Base-by-base conservation (phyloP, 1,140 invertebrate species). In the Mizuhopecten yessoensis region DNA sequence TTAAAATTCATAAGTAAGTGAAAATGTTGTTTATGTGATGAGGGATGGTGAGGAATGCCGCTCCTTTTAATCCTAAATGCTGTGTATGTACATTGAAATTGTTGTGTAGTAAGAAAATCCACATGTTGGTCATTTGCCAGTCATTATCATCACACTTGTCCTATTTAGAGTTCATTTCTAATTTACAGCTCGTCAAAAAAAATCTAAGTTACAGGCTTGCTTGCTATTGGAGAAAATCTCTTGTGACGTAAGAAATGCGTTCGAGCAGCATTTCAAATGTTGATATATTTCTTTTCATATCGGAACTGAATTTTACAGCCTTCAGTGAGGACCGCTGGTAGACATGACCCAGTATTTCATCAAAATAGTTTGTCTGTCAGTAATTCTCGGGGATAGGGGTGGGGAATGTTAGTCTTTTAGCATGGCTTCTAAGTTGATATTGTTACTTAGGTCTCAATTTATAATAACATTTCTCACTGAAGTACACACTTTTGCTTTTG, bases 141-240 rank as follows among this genome's bases (percentile, higher is more conserved):
- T 75, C 57, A 75, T 75, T 75, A 75, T 75, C 57, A 29, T n/a
- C n/a, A 75, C 57, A 75, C 57, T 75, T 75, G 57, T 75, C 57
- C 57, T 75, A 29, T 75, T 75, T 75, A 75, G 9, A 75, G 57
- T n/a, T n/a, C 57, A n/a, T 29, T 75, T 17, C 57, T 75, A 75
- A 75, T 75, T 29, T 75, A 75, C 57, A 17, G n/a, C n/a, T 75
- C 57, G 29, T 29, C 57, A 75, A 29, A 75, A 49, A 49, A 45
- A 45, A 75, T 1, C 9, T n/a, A 39, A 75, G 23, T 75, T 75
- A 75, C 57, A 75, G 57, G 5, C 2, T 75, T n/a, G 1, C 57
- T 75, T 75, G n/a, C 57, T n/a, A 75, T 75, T 75, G 57, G 57
- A 75, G 57, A 75, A 75, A 75, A 75, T 75, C 57, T 75, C 57